Evolutionary conservation across 2,113 vertebrate species (phyloP).

Genomic region (Athene cunicularia): DNA sequence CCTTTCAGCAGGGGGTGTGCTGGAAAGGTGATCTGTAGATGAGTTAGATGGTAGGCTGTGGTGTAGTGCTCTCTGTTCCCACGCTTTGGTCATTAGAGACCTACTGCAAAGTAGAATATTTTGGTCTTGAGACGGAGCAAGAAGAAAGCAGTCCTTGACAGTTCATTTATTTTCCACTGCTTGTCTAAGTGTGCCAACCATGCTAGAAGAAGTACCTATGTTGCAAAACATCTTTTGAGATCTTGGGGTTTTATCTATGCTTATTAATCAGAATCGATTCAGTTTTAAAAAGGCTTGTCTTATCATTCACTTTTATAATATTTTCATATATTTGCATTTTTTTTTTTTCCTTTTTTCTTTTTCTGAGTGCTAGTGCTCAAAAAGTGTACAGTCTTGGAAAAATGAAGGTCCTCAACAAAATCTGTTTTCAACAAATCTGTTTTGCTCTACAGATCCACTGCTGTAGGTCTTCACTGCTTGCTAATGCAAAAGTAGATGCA

Average conservation of each 20-base stretch:
- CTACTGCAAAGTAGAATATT: background rate
- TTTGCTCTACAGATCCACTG: background rate
- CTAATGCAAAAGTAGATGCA: background rate
- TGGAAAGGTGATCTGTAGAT: background rate
- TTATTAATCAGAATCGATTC: background rate
- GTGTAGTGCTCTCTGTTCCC: background rate
- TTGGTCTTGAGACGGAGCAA: background rate
- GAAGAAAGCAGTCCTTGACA: background rate
- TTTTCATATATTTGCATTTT: background rate
- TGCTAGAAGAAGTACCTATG: accelerated
- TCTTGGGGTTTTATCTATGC: background rate
- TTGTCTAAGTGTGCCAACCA: background rate
- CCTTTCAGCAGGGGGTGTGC: background rate
- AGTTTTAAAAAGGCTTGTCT: background rate
- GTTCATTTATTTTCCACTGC: background rate
- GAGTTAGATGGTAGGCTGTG: background rate
- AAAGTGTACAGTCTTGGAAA: background rate
- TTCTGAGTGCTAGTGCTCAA: background rate
- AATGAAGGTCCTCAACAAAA: background rate
- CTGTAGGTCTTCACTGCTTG: background rate
- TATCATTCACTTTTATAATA: accelerated
- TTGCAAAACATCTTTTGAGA: background rate
- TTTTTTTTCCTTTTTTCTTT: background rate
- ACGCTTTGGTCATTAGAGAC: accelerated
- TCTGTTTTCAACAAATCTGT: background rate